phyloP scores from a whole-genome alignment of 37 sponge, comb jelly and placozoan species.

The Aplysina aerophoba region DNA sequence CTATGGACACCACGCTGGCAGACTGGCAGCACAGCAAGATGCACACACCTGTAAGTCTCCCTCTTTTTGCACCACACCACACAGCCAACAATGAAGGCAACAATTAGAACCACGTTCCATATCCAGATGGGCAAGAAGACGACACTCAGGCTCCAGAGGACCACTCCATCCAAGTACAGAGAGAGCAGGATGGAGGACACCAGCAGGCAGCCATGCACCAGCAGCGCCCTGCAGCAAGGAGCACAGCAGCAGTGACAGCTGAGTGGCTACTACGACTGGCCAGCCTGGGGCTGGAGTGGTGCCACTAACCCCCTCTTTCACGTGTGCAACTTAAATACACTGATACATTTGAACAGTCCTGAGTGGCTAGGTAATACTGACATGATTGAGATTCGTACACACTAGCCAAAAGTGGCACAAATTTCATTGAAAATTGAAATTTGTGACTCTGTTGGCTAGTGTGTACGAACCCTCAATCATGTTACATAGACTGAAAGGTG shows the following conservation, averaged over 20 bases:
- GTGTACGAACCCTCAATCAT: too few relatives aligned
- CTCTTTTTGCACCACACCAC: slow-evolving; percentile 55
- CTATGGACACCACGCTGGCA: slow-evolving; percentile 3
- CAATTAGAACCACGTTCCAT: slow-evolving; percentile 54
- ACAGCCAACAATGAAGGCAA: slow-evolving; percentile 45
- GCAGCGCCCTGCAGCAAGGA: slow-evolving; percentile 45
- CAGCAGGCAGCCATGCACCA: slow-evolving; percentile 64
- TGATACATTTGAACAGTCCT: too few relatives aligned
- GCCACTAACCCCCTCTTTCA: too few relatives aligned
- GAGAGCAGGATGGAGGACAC: slow-evolving; percentile 65
- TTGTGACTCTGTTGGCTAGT: too few relatives aligned
- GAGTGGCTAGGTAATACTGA: too few relatives aligned
- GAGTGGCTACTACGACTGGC: too few relatives aligned
- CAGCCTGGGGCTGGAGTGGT: too few relatives aligned
- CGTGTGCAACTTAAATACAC: too few relatives aligned
- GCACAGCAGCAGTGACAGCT: not conserved
- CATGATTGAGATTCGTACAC: too few relatives aligned
- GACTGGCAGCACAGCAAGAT: not conserved
- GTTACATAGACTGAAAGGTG: too few relatives aligned
- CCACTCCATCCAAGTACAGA: slow-evolving; percentile 55
- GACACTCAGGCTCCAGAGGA: slow-evolving; percentile 56
- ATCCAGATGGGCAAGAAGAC: slow-evolving; percentile 81
- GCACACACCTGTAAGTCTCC: not conserved
- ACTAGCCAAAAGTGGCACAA: too few relatives aligned
- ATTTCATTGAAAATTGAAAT: too few relatives aligned